Percentiles rank a stretch among this genome's conserved stretches.
Evolutionary conservation across 2,797 vertebrate genomes (phyloP).

Genomic region (Dendrocincla fuliginosa): DNA sequence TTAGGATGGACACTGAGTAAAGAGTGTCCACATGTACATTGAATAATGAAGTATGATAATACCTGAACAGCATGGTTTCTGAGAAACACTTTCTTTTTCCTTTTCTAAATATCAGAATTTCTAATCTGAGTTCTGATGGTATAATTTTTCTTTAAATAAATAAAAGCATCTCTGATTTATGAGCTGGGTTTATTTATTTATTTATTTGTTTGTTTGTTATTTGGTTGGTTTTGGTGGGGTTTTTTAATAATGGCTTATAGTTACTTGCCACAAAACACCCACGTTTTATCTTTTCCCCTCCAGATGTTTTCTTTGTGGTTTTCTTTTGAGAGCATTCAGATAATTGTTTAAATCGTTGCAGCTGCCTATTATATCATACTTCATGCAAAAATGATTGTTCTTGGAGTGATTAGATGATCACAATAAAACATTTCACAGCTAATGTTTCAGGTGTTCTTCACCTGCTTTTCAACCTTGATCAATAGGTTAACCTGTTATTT

Average conservation of each 20-base stretch:
- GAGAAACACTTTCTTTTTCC: not conserved
- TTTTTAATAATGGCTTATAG: not conserved
- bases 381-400: not conserved
- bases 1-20: not conserved
- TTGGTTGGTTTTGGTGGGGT: not conserved
- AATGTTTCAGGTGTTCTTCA: not conserved
- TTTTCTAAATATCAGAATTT: not conserved
- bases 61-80: not conserved
- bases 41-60: not conserved
- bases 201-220: not conserved
- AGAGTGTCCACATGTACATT: too few relatives aligned
- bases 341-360: not conserved
- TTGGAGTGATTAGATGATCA: not conserved
- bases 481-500: not conserved
- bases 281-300: not conserved
- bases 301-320: not conserved
- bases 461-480: not conserved
- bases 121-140: not conserved
- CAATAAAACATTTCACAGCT: not conserved
- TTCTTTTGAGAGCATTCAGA: not conserved
- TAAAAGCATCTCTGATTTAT: fast-evolving
- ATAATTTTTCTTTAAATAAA: not conserved
- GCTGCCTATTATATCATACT: not conserved
- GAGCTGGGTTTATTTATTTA: not conserved
- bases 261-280: not conserved